These are phyloP conservation scores for Hyalella azteca DNA, from an alignment of 2,888 invertebrate genomes.

Conservation along the genomic window DNA sequence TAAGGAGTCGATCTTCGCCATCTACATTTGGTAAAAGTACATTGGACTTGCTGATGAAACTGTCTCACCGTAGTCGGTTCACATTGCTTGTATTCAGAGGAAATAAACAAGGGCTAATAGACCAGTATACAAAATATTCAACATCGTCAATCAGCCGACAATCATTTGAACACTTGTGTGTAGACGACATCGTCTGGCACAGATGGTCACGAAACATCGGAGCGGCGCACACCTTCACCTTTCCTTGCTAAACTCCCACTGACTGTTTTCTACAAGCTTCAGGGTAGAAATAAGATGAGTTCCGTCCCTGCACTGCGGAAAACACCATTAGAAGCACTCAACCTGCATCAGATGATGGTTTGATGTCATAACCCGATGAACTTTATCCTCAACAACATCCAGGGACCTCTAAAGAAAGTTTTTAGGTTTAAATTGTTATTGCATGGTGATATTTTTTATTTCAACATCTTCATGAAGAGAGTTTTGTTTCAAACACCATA, in stretches of 20 bases:
- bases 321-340: background rate
- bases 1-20: too few species aligned
- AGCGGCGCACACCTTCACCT: background rate
- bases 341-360: background rate
- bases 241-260: background rate
- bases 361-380: background rate
- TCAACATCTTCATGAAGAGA: too few species aligned
- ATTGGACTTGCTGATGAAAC: background rate
- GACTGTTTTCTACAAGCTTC: background rate
- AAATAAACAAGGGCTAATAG: background rate
- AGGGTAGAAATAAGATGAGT: background rate
- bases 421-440: too few species aligned
- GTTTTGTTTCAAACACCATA: too few species aligned
- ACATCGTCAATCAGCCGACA: background rate
- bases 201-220: background rate
- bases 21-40: background rate
- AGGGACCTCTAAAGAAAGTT: too few species aligned
- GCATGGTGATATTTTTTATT: too few species aligned
- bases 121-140: background rate
- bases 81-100: background rate
- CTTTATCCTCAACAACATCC: background rate
- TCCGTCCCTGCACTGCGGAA: constrained; percentile 3
- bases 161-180: background rate
- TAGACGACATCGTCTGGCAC: background rate
- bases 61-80: background rate